These are phyloP conservation scores for Enoplosus armatus DNA, from an alignment of 2,797 vertebrate genomes.

Conservation along the genomic window DNA sequence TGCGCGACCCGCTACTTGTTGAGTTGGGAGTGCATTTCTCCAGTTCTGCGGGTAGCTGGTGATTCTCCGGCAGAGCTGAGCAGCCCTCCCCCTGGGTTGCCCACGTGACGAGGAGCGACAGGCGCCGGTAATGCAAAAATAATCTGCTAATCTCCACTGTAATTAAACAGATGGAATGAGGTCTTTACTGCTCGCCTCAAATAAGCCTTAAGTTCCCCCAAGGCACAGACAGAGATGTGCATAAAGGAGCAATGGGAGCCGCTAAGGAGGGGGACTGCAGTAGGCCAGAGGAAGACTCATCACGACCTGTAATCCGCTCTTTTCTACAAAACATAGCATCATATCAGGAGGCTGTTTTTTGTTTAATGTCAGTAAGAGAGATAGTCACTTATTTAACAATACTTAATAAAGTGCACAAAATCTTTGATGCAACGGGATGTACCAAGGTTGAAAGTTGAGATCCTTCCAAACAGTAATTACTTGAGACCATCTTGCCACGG, in stretches of 20 bases:
- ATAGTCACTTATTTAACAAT: not conserved
- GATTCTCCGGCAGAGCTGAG: conserved; percentile 51
- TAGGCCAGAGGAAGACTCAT: conserved; percentile 29
- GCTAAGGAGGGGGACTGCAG: conserved; percentile 27
- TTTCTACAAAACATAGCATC: not conserved
- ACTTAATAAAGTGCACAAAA: not conserved
- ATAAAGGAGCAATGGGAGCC: conserved; percentile 45
- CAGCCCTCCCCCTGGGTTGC: conserved; percentile 60
- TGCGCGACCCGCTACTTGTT: conserved; percentile 20
- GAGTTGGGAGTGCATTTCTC: conserved; percentile 12
- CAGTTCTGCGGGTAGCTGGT: conserved; percentile 45
- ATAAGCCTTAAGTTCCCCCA: conserved; percentile 69
- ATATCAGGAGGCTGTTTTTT: not conserved
- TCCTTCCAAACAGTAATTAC: no score
- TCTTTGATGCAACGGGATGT: not conserved
- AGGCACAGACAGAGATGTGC: conserved; percentile 59
- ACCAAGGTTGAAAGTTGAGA: not conserved
- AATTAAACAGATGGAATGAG: conserved; percentile 88
- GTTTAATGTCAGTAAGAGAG: not conserved
- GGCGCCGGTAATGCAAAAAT: conserved; percentile 84
- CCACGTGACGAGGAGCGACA: conserved; percentile 73
- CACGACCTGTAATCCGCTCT: conserved; percentile 24
- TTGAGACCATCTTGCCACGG: no score
- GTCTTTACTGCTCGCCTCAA: conserved; percentile 78
- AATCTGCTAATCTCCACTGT: conserved; percentile 86